Evolutionary conservation across 2,888 invertebrate genomes (phyloP), one percentile per base, ranked within the genome.

Genomic region (Monoplex corrugatus): DNA sequence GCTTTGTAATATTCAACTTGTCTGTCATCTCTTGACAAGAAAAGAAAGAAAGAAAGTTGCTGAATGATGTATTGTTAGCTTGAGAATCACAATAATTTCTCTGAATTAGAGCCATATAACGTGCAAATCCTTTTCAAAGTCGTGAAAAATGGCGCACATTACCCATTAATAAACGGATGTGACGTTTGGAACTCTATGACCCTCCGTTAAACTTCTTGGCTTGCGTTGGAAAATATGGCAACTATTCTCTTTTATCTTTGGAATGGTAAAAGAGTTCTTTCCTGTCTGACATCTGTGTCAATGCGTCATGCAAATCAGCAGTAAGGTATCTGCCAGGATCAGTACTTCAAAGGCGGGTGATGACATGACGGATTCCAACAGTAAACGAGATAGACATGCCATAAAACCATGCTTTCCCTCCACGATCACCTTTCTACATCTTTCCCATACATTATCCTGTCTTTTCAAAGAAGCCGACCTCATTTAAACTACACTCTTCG

Each of bases 111-210:
- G 6, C 28, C 63, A 16, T 6, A 68, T n/a, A 16, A 23, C n/a
- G 28, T 28, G 28, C 63, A 10, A 68, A 68, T 68, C 63, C 28
- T n/a, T 68, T 28, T 68, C 63, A 68, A 68, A 16, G 3, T 16
- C 13, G 23, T 16, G 28, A 63, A 63, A 8, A 63, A 16, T 3
- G 23, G 28, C 63, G 23, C 63, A 63, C 63, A 63, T 23, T 28
- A 57, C 10, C 16, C 57, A 57, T 28, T 23, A 16, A 57, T 28
- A 57, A 28, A 68, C 23, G 63, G 63, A 68, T 68, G 63, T 68
- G n/a, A 68, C 63, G 63, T 16, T 68, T 68, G 63, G 63, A 68
- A 68, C 63, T 68, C n/a, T n/a, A 68, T n/a, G 63, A 68, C 63
- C 63, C n/a, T 68, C n/a, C n/a, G n/a, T 68, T 68, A 68, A 68